Conservation (phyloP, 2,888 invertebrate genomes). For the Harmothoe impar region DNA sequence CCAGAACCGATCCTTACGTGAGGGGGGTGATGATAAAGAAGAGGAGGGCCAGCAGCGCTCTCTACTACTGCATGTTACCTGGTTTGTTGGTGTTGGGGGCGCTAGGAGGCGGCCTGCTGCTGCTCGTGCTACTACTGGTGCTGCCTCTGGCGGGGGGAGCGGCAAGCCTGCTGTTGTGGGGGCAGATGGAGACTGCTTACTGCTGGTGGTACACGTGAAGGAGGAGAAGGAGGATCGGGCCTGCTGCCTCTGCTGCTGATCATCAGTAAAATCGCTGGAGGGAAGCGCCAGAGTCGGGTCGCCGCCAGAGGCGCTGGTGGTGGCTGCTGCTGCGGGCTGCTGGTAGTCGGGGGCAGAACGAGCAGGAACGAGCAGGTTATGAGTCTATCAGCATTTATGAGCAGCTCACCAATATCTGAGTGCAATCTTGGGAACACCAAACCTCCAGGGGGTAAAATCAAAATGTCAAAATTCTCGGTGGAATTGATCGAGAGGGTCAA, state of each 20-base stretch:
- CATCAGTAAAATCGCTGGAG: neutral
- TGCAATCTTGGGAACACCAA: neutral
- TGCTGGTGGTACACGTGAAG: too few species aligned
- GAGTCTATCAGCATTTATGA: neutral
- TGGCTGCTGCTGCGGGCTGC: neutral
- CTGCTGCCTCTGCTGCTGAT: too few species aligned
- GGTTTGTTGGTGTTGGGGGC: conserved; percentile 4
- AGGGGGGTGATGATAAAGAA: neutral
- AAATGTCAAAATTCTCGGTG: too few species aligned
- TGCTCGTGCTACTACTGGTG: neutral
- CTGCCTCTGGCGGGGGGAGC: neutral
- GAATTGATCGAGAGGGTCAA: too few species aligned
- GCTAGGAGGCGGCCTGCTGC: neutral
- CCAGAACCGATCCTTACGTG: neutral
- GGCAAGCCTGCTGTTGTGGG: too few species aligned
- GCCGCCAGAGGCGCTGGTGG: conserved; percentile 11
- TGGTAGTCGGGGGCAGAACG: neutral
- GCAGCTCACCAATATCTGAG: neutral
- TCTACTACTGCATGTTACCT: conserved; percentile 2
- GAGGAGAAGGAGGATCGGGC: too few species aligned
- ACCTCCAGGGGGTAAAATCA: too few species aligned
- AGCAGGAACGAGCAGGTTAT: neutral
- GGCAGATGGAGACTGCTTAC: too few species aligned
- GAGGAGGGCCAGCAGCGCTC: neutral
- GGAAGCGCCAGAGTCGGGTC: neutral